Evolutionary conservation across 2,888 invertebrate species (phyloP).

Genomic region (Clistopyga incitator): DNA sequence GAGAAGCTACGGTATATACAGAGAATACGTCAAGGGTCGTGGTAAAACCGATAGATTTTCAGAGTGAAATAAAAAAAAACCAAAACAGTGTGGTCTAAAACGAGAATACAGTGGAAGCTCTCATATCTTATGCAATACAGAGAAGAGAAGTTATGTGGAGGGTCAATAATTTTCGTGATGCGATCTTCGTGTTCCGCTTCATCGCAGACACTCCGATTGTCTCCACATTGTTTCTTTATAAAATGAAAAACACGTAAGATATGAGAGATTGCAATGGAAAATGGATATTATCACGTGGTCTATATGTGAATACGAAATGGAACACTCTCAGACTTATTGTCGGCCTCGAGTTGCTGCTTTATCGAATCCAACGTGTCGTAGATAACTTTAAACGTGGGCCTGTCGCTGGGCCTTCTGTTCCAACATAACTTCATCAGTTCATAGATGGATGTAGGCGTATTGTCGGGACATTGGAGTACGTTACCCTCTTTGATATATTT

Average conservation of each 20-base stretch:
- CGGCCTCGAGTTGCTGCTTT: conserved; percentile 83
- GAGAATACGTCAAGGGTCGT: background rate
- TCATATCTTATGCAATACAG: no score
- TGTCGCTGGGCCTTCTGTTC: conserved; percentile 93
- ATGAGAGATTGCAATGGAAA: background rate
- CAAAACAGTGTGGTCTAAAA: background rate
- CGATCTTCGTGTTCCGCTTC: no score
- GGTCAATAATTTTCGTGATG: conserved; percentile 7
- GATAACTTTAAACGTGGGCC: conserved; percentile 94
- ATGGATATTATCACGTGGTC: conserved; percentile 53
- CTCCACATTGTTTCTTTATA: no score
- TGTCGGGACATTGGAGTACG: conserved; percentile 95
- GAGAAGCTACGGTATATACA: conserved; percentile 38
- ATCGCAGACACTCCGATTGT: no score
- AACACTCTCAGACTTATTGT: conserved; percentile 80
- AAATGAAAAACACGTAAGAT: no score
- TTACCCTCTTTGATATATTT: conserved; percentile 97
- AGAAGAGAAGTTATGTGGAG: no score
- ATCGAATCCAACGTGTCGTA: conserved; percentile 92
- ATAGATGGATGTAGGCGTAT: conserved; percentile 94
- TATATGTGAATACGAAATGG: conserved; percentile 81
- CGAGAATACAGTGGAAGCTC: no score
- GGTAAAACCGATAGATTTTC: conserved; percentile 5
- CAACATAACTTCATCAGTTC: conserved; percentile 97
- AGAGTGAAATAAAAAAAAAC: background rate